Evolutionary conservation across 2,797 vertebrate genomes (phyloP), one percentile per base, ranked within the genome.

Genomic region (Aphelocoma californica): DNA sequence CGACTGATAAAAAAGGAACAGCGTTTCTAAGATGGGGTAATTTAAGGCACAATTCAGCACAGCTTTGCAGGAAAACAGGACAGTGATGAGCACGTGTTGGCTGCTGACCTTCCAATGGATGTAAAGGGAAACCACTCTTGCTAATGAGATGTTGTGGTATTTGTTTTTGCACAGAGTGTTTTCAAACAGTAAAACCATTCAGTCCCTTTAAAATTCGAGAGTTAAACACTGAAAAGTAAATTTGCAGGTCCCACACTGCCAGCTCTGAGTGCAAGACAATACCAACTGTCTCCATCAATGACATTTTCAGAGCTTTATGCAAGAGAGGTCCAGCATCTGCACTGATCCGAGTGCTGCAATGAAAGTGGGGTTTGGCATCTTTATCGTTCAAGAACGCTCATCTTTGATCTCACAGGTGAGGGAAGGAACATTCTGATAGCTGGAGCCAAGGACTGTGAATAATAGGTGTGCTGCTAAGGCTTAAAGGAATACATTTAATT

Each of bases 1-100:
- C 16, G 6, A 28, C 32, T 75, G 81, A 91, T 56, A 83, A 93
- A 94, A 93, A 78, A 85, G 36, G 78, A 48, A 28, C 38, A 28
- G 56, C 0, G 0, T n/a, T 91, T 78, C 81, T 34, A 91, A 75
- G 69, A 69, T 44, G 48, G 42, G 70, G 29, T 77, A 69, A 79
- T 88, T 91, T 45, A 93, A 58, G 85, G 79, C 77, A 20, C 36
- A 45, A 2, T n/a, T 64, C 74, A 65, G 80, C 25, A 11, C 8
- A 38, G 78, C 42, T 81, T 28, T 58, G 40, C 50, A 67, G 42
- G 32, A 44, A 57, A 36, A 50, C 1, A 25, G 53, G 92, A 36
- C 48, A 60, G 50, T 18, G 74, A 51, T 12, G 77, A 38, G 44
- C 1, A 0, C 10, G 53, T 28, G 48, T 18, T 67, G 44, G 34